phyloP scores from a whole-genome alignment of 2,888 invertebrate species.

The Coenonympha glycerion region DNA sequence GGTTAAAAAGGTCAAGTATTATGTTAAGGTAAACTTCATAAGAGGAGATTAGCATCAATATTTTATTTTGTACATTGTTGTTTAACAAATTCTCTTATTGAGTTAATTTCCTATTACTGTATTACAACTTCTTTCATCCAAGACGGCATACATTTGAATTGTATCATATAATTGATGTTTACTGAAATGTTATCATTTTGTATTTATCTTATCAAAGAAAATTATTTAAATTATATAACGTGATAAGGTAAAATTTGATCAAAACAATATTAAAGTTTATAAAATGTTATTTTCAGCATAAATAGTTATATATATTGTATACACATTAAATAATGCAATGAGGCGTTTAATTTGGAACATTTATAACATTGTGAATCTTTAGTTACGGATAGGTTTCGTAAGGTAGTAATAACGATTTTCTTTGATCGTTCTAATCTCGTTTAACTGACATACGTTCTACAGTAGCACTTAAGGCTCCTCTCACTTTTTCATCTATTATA shows the following conservation, averaged over 20 bases:
- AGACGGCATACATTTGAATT: no score
- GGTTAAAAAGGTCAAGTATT: no score
- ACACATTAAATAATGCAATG: not conserved
- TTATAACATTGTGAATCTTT: constrained; percentile 10
- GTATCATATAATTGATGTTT: no score
- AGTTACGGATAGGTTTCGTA: constrained; percentile 19
- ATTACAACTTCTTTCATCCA: no score
- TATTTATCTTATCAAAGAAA: not conserved
- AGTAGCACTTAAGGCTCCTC: constrained; percentile 26
- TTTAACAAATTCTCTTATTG: no score
- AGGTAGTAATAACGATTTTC: constrained; percentile 18
- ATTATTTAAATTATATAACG: not conserved
- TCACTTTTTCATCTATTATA: constrained; percentile 29
- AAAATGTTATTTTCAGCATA: not conserved
- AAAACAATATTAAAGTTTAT: not conserved
- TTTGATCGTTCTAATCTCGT: constrained; percentile 21
- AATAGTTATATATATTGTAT: no score
- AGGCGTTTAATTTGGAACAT: not conserved
- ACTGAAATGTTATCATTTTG: not conserved
- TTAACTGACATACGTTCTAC: constrained; percentile 20
- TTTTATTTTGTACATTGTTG: no score
- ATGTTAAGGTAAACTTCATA: no score
- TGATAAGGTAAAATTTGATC: not conserved
- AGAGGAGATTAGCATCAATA: no score
- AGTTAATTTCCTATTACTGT: no score